phyloP scores from a whole-genome alignment of 1,140 invertebrate species.

The Caerostris extrusa region DNA sequence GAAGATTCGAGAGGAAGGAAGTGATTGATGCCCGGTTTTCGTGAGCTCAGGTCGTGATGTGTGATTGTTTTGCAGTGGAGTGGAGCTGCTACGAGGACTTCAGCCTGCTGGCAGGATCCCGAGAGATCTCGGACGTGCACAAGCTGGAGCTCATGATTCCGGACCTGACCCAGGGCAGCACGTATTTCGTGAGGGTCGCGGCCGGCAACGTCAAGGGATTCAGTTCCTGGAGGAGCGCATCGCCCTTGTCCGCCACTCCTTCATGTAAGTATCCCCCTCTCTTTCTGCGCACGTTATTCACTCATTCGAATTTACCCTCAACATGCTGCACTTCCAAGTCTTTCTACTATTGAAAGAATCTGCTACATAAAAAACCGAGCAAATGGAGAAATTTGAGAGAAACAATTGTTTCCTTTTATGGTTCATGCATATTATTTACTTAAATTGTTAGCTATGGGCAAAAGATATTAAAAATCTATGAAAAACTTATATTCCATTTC shows the following conservation, averaged over 20 bases:
- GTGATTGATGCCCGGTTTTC: background rate
- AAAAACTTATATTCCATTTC: no score
- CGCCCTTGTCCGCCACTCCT: constrained; percentile 91
- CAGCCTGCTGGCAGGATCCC: constrained; percentile 87
- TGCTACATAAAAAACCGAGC: background rate
- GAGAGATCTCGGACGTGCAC: constrained; percentile 86
- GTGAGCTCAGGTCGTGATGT: background rate
- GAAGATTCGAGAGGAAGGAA: no score
- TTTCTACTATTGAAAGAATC: background rate
- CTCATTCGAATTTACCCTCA: background rate
- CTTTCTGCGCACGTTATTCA: no score
- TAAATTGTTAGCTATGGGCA: no score
- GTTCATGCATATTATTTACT: no score
- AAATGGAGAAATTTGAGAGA: no score
- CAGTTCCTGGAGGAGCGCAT: constrained; percentile 88
- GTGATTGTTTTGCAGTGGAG: constrained; percentile 82
- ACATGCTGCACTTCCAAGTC: background rate
- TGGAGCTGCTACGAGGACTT: constrained; percentile 92
- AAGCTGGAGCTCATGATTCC: constrained; percentile 84
- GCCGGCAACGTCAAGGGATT: constrained; percentile 94
- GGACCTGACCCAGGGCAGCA: constrained; percentile 88
- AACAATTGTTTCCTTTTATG: no score
- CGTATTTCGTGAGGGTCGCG: constrained; percentile 92
- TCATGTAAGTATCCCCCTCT: constrained; percentile 88
- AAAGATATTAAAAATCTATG: no score